Percentiles rank a stretch among this genome's conserved stretches.
phyloP scores from a whole-genome alignment of 1,140 invertebrate species.

The Brachionus rotundiformis region DNA sequence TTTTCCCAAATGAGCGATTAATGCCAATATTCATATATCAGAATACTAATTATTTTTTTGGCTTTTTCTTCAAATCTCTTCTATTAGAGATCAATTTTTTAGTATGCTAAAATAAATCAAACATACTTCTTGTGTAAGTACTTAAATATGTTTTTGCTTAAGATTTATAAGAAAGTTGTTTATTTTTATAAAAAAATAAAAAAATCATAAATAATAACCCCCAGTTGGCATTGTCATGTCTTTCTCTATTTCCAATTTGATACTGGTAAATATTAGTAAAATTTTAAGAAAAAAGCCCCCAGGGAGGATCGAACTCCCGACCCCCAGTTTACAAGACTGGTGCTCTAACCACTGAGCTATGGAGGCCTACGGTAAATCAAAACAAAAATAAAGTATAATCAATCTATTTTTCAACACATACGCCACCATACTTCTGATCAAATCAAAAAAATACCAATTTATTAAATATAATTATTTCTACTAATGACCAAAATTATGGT shows the following conservation, averaged over 20 bases:
- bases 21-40: too few species aligned
- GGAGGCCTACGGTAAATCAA: slow-evolving; percentile 68
- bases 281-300: slow-evolving; percentile 55
- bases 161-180: background rate
- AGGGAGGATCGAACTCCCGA: slow-evolving; percentile 83
- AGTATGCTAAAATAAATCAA: background rate
- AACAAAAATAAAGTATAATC: background rate
- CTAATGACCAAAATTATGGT: background rate
- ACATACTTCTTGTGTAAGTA: background rate
- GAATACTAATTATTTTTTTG: too few species aligned
- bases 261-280: too few species aligned
- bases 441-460: background rate
- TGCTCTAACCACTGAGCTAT: slow-evolving; percentile 89
- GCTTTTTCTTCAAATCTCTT: too few species aligned
- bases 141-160: background rate
- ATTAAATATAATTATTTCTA: background rate
- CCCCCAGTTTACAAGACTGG: slow-evolving; percentile 89
- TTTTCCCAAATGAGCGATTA: too few species aligned
- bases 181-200: background rate
- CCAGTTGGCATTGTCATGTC: too few species aligned
- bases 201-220: too few species aligned
- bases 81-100: background rate
- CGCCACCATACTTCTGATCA: background rate
- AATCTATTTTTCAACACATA: background rate
- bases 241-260: too few species aligned